Base-by-base conservation (phyloP, 2,113 vertebrate genomes). In the Numenius arquata region DNA sequence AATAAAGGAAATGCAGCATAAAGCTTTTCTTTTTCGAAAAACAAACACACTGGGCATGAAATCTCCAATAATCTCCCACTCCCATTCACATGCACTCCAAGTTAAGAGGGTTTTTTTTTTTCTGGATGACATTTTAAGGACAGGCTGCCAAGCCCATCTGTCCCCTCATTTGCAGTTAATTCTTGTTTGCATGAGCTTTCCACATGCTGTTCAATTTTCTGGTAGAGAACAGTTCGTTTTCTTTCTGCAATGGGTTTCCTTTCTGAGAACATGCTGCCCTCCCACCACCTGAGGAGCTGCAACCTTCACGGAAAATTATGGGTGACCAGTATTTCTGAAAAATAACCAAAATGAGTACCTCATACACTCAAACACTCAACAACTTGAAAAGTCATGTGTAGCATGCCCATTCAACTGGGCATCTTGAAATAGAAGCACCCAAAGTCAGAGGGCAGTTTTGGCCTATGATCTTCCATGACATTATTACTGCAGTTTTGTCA, bases 91-190 rank as follows among this genome's bases (percentile, higher is more conserved):
- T 17, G 21, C 34, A 29, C 16, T 92, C 36, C 43, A 77, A 86
- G 48, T 61, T 80, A 80, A 85, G 48, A 27, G 36, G 32, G 2
- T 8, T 16, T 32, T 40, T 61, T 80, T 77, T 93, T 90, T 30
- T 84, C 65, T 79, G 53, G 53, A 76, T 92, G 75, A 74, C 50
- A 88, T 95, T 94, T 93, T 76, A 92, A 79, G 85, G 76, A 95
- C 77, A 94, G 52, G 74, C 67, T 95, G 93, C 86, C 72, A 95
- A 94, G 80, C 45, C 91, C 94, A 95, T 96, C 94, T 97, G 96
- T 93, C 71, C 71, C 67, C 75, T 66, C 70, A 73, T 89, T 95
- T 91, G 73, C 85, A 91, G 81, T 86, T 95, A 91, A 94, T 93
- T 95, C 71, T 84, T 95, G 48, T 87, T 94, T 95, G 72, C 88